These are phyloP conservation scores for Temnothorax ravouxi DNA, from an alignment of 2,888 invertebrate species.

Conservation along the genomic window DNA sequence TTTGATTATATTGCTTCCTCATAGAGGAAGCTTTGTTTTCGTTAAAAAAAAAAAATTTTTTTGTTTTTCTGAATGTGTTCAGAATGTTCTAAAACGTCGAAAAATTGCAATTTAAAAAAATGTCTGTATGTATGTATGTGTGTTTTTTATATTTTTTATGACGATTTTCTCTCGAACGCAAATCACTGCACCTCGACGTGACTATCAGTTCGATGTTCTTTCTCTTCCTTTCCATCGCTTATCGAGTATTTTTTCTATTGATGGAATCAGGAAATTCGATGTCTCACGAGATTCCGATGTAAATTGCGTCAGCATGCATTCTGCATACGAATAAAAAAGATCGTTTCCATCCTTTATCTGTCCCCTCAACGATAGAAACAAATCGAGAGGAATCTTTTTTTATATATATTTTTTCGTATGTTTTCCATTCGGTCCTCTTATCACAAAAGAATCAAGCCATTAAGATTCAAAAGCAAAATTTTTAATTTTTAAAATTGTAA, in stretches of 20 bases:
- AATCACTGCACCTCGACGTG: slow-evolving; percentile 49
- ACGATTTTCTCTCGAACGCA: slow-evolving; percentile 25
- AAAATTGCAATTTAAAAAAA: too few relatives aligned
- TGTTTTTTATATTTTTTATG: slow-evolving; percentile 6
- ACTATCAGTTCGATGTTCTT: slow-evolving; percentile 41
- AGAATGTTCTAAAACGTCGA: too few relatives aligned
- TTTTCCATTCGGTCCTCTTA: background rate
- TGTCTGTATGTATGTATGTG: too few relatives aligned
- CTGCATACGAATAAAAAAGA: slow-evolving; percentile 60
- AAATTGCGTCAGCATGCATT: slow-evolving; percentile 38
- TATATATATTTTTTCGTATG: background rate
- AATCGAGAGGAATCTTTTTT: slow-evolving; percentile 33
- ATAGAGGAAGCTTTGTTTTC: too few relatives aligned
- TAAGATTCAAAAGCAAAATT: background rate
- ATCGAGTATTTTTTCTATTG: slow-evolving; percentile 25
- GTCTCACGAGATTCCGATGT: slow-evolving; percentile 57
- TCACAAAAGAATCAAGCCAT: background rate
- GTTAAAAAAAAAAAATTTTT: too few relatives aligned
- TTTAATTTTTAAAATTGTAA: background rate
- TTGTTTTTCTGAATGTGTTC: too few relatives aligned
- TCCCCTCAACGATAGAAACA: slow-evolving; percentile 20
- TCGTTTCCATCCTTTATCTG: slow-evolving; percentile 33
- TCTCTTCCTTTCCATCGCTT: background rate
- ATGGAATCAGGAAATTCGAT: slow-evolving; percentile 32
- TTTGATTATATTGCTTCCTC: slow-evolving; percentile 18